Evolutionary conservation across 2,113 vertebrate genomes (phyloP), one percentile per base, ranked within the genome.

Genomic region (Australoheros scitulus): DNA sequence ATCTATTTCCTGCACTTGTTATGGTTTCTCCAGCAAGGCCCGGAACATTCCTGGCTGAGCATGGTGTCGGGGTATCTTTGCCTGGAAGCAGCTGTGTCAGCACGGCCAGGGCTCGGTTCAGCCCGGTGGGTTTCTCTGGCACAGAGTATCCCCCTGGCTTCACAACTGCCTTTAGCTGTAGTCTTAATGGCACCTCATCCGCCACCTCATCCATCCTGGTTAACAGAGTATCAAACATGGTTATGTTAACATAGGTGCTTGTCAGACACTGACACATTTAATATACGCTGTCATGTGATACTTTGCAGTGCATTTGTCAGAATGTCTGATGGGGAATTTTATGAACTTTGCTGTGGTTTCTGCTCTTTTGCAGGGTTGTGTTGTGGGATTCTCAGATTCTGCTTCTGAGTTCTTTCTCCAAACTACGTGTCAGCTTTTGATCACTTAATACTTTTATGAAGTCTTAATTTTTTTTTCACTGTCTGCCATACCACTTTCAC

Each of bases 1-100:
- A 96, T 95, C 96, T 96, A 96, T 97, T 97, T 98, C 97, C 97
- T 98, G 97, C 95, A 94, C 96, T 96, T 97, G 97, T 97, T 98
- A 95, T 97, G 96, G 95, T 97, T 98, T 97, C 96, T 97, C 90
- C 94, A 91, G 91, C 91, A 92, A 94, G 96, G 95, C 94, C 92
- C 90, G 93, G 96, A 96, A 96, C 95, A 83, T 9, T 92, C 96
- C 74, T 77, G 92, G 83, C 90, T 24, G 52, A 87, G 89, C 78
- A 47, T 52, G 92, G 79, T 50, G 91, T 82, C 70, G 87, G 93
- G 90, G 88, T 64, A 72, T 94, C 89, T 93, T n/a, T 83, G 92
- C 94, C 29, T 89, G 5, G 2, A 77, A 81, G 92, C 96, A 96
- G 96, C 97, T 97, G 96, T 96, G 96, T 98, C 97, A 97, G 96